Base-by-base conservation (phyloP, 2,888 invertebrate genomes). In the Thumatha senex region DNA sequence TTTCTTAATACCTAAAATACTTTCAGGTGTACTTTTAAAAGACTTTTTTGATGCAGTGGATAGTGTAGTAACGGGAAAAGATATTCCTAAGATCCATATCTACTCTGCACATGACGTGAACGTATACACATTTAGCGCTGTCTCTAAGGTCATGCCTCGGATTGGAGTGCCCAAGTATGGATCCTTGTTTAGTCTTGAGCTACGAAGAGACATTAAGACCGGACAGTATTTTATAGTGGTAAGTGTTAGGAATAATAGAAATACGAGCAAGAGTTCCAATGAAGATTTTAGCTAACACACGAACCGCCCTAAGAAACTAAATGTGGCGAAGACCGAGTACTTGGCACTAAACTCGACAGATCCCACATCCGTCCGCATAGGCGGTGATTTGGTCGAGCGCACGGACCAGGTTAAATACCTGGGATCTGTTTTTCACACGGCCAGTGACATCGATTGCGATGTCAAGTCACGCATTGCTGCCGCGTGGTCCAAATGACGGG, bases 191-290 rank as follows among this genome's bases (percentile, higher is more conserved):
- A 46, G 74, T 2, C 49, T 82, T 12, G 82, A 82, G 41, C 52
- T 82, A 38, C 70, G 80, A 13, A 65, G 48, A 46, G 34, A 43
- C 31, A 55, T 67, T 0, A 43, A 40, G 0, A 71, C 73, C 12
- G 76, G 70, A 8, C 38, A 74, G 41, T 74, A 70, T 53, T 63
- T 78, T 36, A 76, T 82, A 0, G 44, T 76, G 70, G 81, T 80
- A 46, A 74, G 77, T 63, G 7, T 31, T 31, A 31, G 5, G 11
- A 8, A 31, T 31, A 31, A 31, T 31, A 31, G 31, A 5, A 31
- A 8, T 31, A 31, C 2, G 5, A 24, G 5, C 18, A 4, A 24
- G 18, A 24, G 18, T 24, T 24, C 18, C 18, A 4, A 24, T 2
- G 2, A 2, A 24, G 9, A 15, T 36, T 15, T 36, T 5, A 13